Evolutionary conservation across 2,888 invertebrate species (phyloP).

Genomic region (Erpobdella octoculata): DNA sequence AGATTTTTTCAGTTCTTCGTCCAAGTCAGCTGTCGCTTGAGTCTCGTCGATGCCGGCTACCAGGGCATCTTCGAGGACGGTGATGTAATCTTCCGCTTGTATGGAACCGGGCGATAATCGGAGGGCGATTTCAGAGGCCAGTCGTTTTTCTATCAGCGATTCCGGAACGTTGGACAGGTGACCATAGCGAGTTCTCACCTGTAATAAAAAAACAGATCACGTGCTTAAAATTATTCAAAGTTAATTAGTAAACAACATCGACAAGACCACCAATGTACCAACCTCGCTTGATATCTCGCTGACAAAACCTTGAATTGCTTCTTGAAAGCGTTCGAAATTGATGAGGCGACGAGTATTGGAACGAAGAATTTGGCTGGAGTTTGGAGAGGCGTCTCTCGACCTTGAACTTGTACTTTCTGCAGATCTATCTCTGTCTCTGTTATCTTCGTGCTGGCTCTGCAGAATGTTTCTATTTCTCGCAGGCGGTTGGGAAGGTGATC

Average conservation of each 20-base stretch:
- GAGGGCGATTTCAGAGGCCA: constrained; percentile 13
- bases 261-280: neutral
- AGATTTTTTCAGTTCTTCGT: neutral
- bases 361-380: too few relatives aligned
- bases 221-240: neutral
- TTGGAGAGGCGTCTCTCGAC: neutral
- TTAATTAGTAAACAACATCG: neutral
- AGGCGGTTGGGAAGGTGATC: too few relatives aligned
- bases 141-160: neutral
- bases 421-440: neutral
- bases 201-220: neutral
- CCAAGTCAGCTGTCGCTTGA: neutral
- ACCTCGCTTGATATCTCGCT: constrained; percentile 22
- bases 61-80: constrained; percentile 3
- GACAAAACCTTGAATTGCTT: constrained; percentile 14
- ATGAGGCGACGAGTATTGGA: neutral
- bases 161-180: neutral
- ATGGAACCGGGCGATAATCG: constrained; percentile 16
- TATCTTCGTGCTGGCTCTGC: neutral
- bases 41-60: neutral
- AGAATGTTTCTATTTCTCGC: neutral
- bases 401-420: too few relatives aligned
- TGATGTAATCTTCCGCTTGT: constrained; percentile 15
- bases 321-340: constrained; percentile 24
- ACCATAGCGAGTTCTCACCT: constrained; percentile 9